Percentiles rank a stretch among this genome's conserved stretches.
phyloP scores from a whole-genome alignment of 2,888 invertebrate genomes.

The Oligia fasciuncula region DNA sequence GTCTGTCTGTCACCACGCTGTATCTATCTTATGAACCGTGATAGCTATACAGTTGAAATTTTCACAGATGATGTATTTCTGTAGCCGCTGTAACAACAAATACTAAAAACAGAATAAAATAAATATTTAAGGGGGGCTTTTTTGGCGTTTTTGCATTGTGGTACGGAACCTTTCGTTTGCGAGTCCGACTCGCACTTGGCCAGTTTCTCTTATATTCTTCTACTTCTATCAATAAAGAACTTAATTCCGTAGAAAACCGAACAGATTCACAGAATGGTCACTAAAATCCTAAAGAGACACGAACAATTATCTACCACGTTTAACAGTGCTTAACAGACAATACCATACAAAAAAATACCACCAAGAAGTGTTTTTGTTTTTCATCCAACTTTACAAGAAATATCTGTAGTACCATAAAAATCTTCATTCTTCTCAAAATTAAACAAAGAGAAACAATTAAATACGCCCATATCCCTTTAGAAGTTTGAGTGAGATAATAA shows the following conservation, averaged over 20 bases:
- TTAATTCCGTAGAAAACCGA: background rate
- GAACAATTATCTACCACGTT: conserved; percentile 4
- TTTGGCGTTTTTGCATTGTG: too few species aligned
- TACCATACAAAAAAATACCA: background rate
- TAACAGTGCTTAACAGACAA: conserved; percentile 24
- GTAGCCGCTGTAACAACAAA: too few species aligned
- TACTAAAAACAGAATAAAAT: too few species aligned
- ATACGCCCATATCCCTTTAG: conserved; percentile 2
- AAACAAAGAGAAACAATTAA: conserved; percentile 51
- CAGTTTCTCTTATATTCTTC: too few species aligned
- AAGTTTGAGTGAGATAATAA: conserved; percentile 18
- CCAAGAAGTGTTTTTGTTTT: conserved; percentile 6
- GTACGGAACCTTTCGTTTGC: too few species aligned
- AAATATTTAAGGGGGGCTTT: too few species aligned
- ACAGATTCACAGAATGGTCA: background rate
- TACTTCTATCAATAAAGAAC: background rate
- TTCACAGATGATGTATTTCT: too few species aligned
- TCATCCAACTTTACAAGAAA: conserved; percentile 41
- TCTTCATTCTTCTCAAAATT: conserved; percentile 32
- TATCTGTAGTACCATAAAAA: conserved; percentile 43
- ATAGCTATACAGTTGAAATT: too few species aligned
- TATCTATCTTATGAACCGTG: too few species aligned
- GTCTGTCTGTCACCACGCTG: too few species aligned
- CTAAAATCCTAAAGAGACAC: background rate
- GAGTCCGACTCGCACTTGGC: too few species aligned